A percentile compares a stretch with the other conserved stretches of the same genome.
These are phyloP conservation scores for Chalcosyrphus nemorum DNA, from an alignment of 2,888 invertebrate genomes.

Conservation along the genomic window DNA sequence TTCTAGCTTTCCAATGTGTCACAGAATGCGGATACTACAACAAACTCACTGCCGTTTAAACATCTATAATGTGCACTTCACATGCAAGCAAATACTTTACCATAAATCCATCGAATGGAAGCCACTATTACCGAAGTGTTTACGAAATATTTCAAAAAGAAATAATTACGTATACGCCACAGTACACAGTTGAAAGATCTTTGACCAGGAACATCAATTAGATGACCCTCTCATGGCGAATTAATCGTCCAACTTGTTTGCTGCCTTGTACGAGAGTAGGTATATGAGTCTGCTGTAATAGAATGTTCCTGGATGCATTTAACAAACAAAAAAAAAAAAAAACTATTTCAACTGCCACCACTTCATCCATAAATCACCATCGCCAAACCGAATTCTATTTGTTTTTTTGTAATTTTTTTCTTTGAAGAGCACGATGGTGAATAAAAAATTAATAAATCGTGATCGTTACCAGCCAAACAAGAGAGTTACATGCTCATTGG, in stretches of 20 bases:
- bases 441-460: slow-evolving; percentile 70
- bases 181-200: slow-evolving; percentile 40
- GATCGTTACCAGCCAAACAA: slow-evolving; percentile 54
- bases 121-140: slow-evolving; percentile 2
- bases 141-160: slow-evolving; percentile 46
- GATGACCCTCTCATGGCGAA: slow-evolving; percentile 48
- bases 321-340: background rate
- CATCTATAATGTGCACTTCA: background rate
- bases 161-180: slow-evolving; percentile 63
- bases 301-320: slow-evolving; percentile 58
- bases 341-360: slow-evolving; percentile 22
- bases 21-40: no score
- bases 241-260: slow-evolving; percentile 39
- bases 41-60: background rate
- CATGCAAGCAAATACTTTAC: background rate
- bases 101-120: background rate
- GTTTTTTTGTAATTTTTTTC: slow-evolving; percentile 20
- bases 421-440: background rate
- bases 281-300: slow-evolving; percentile 30
- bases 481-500: slow-evolving; percentile 62
- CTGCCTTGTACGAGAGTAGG: no score
- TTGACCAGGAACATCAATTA: slow-evolving; percentile 65
- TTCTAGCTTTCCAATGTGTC: no score
- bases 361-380: slow-evolving; percentile 56
- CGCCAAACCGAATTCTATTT: slow-evolving; percentile 1